phyloP scores from a whole-genome alignment of 2,797 vertebrate species.

The Lepilemur septentrionalis region DNA sequence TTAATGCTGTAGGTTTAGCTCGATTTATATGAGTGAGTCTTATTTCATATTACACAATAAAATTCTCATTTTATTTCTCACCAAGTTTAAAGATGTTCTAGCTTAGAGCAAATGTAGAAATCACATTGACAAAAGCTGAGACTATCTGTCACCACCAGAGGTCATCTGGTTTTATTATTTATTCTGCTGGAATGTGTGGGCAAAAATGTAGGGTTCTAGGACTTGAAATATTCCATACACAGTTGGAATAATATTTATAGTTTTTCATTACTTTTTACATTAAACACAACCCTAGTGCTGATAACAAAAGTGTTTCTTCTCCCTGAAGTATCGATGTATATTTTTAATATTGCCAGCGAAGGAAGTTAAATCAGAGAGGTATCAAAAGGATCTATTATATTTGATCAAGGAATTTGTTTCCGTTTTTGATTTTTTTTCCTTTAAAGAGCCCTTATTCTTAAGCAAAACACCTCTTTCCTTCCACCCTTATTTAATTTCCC shows the following conservation, averaged over 20 bases:
- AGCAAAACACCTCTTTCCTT: neutral
- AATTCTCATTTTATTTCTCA: conserved; percentile 42
- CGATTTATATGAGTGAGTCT: neutral
- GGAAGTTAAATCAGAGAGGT: neutral
- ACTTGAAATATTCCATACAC: neutral
- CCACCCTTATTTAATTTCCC: neutral
- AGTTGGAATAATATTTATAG: neutral
- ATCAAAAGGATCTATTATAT: neutral
- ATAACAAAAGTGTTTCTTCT: neutral
- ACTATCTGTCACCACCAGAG: neutral
- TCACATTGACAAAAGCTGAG: conserved; percentile 25
- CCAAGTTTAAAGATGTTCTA: conserved; percentile 54
- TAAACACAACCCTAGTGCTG: neutral
- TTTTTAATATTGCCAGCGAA: conserved; percentile 23
- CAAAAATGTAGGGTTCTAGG: neutral
- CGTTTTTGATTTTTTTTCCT: neutral
- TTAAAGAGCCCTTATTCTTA: neutral
- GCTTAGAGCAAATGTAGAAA: conserved; percentile 15
- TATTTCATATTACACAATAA: conserved; percentile 36
- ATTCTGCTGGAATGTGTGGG: neutral
- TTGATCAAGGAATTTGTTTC: conserved; percentile 6
- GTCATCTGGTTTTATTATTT: conserved; percentile 51
- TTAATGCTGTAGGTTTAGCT: conserved; percentile 18
- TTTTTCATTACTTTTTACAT: conserved; percentile 40
- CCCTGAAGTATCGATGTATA: neutral